phyloP scores from a whole-genome alignment of 2,113 vertebrate genomes.

The Neolamprologus sp. region DNA sequence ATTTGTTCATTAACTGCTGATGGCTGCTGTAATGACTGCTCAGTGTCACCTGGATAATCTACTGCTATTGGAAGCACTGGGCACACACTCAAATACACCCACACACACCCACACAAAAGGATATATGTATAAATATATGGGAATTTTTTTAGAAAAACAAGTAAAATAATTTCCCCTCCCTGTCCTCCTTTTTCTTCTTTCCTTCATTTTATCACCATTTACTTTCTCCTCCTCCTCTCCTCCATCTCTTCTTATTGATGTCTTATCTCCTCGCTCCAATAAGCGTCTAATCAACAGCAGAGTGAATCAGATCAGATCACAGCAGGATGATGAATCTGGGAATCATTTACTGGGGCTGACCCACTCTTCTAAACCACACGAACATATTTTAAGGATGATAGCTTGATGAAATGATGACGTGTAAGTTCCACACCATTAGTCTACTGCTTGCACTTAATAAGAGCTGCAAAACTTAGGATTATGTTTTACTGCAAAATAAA shows the following conservation, averaged over 20 bases:
- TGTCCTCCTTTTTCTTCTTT: not conserved
- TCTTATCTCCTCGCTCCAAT: constrained; percentile 58
- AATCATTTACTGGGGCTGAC: constrained; percentile 69
- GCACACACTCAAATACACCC: not conserved
- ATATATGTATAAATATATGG: not conserved
- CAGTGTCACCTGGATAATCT: constrained; percentile 74
- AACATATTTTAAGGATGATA: constrained; percentile 46
- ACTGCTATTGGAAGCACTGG: constrained; percentile 29
- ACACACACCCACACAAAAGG: not conserved
- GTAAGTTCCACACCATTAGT: not conserved
- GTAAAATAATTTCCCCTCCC: not conserved
- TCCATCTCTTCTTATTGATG: constrained; percentile 59
- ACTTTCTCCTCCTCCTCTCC: not conserved
- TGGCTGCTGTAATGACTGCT: constrained; percentile 74
- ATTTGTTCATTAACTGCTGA: constrained; percentile 82
- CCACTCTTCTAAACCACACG: constrained; percentile 52
- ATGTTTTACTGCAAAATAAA: not conserved
- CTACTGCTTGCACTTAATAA: not conserved
- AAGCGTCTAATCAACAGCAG: constrained; percentile 71
- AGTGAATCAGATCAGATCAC: constrained; percentile 62
- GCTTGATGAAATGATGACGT: constrained; percentile 59
- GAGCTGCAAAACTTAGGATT: not conserved
- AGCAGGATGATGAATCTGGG: constrained; percentile 68
- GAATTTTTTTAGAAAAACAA: not conserved
- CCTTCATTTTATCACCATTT: not conserved